Conservation (phyloP, 1,140 invertebrate genomes). For the Stegodyphus dumicola region DNA sequence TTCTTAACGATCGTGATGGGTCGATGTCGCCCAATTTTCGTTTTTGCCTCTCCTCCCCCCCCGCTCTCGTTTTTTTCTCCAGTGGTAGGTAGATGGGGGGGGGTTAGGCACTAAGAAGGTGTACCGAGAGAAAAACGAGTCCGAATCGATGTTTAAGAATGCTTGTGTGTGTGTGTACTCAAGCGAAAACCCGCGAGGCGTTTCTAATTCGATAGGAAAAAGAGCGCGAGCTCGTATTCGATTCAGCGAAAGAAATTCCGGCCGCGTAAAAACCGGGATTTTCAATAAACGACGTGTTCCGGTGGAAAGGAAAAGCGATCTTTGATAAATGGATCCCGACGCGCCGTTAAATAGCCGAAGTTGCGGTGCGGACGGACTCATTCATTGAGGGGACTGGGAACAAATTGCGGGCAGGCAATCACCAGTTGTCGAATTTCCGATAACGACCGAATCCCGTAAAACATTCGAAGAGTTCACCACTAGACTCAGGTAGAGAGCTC, state of each 20-base stretch:
- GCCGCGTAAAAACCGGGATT: background rate
- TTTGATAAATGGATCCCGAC: background rate
- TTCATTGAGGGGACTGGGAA: background rate
- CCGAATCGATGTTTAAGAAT: background rate
- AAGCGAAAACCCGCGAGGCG: background rate
- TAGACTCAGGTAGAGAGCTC: too few relatives aligned
- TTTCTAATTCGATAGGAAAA: background rate
- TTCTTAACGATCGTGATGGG: background rate
- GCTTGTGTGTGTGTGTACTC: background rate
- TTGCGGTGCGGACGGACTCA: background rate
- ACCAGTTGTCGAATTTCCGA: too few relatives aligned
- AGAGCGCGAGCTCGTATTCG: background rate
- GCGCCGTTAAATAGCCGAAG: background rate
- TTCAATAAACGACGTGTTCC: background rate
- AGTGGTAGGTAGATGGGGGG: too few relatives aligned
- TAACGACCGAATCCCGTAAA: too few relatives aligned
- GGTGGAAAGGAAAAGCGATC: background rate
- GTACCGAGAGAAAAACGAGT: background rate
- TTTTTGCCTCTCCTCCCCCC: background rate
- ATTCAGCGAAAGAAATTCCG: too few relatives aligned
- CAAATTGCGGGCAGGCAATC: background rate
- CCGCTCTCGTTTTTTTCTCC: too few relatives aligned
- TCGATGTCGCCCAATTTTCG: background rate
- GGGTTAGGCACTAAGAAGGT: too few relatives aligned
- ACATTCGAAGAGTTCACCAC: too few relatives aligned